Percentiles rank a stretch among this genome's conserved stretches.
Conservation (phyloP, 1,140 invertebrate species). For the Magallana gigas region DNA sequence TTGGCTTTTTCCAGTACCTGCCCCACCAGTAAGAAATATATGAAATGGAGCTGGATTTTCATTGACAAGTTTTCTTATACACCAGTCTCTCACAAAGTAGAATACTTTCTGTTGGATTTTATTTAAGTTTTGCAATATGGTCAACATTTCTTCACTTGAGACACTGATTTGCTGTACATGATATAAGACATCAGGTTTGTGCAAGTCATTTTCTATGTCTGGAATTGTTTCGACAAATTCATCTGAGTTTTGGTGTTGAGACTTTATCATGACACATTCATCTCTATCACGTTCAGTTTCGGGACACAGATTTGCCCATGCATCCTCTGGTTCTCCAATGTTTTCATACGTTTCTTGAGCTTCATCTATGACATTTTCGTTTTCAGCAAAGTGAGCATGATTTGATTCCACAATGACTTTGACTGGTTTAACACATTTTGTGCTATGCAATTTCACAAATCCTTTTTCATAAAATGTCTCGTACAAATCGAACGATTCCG, state of each 20-base stretch:
- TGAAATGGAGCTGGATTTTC: slow-evolving; percentile 42
- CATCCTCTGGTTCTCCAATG: slow-evolving; percentile 22
- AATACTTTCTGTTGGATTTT: slow-evolving; percentile 38
- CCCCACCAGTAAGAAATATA: slow-evolving; percentile 56
- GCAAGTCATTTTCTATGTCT: not conserved
- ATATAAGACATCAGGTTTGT: not conserved
- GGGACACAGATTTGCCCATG: slow-evolving; percentile 42
- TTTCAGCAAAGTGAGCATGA: not conserved
- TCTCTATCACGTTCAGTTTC: not conserved
- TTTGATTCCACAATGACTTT: too few relatives aligned
- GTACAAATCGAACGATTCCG: not conserved
- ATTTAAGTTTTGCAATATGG: slow-evolving; percentile 4
- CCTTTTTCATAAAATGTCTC: slow-evolving; percentile 52
- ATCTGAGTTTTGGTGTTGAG: not conserved
- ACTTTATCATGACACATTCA: too few relatives aligned
- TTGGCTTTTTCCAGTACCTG: not conserved
- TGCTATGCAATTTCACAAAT: slow-evolving; percentile 19
- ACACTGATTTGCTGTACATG: not conserved
- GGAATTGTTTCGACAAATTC: not conserved
- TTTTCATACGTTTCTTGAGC: not conserved
- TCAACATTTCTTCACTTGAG: not conserved
- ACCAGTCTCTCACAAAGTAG: slow-evolving; percentile 50
- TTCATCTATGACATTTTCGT: slow-evolving; percentile 7
- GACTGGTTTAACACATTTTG: not conserved
- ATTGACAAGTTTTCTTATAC: slow-evolving; percentile 25